Conservation (phyloP, 2,888 invertebrate genomes). For the Cerastis rubricosa region DNA sequence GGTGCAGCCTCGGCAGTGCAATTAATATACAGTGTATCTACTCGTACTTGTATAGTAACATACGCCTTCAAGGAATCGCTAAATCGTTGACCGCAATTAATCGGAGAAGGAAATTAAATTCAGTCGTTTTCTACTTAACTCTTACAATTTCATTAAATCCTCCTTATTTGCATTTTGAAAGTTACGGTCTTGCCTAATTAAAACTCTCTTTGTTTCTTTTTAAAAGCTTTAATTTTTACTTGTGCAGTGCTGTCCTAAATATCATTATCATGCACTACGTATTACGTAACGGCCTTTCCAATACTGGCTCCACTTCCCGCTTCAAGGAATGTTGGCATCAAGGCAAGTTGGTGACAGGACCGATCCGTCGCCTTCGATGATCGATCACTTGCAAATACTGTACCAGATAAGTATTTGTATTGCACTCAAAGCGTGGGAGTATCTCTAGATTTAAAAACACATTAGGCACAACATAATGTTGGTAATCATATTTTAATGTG, state of each 20-base stretch:
- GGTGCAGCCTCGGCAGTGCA: constrained; percentile 31
- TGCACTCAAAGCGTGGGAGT: constrained; percentile 62
- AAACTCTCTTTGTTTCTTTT: constrained; percentile 15
- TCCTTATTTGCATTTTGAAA: constrained; percentile 23
- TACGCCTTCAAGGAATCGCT: constrained; percentile 15
- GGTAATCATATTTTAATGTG: constrained; percentile 49
- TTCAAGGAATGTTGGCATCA: constrained; percentile 81
- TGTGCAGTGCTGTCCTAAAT: constrained; percentile 27
- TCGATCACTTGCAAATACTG: constrained; percentile 48
- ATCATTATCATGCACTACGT: constrained; percentile 22
- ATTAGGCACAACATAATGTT: constrained; percentile 31
- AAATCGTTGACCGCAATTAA: constrained; percentile 1
- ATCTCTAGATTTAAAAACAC: constrained; percentile 42
- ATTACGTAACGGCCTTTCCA: constrained; percentile 58
- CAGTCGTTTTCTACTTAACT: constrained; percentile 23
- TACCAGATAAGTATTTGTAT: constrained; percentile 35
- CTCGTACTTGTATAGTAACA: constrained; percentile 12
- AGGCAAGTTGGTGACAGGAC: constrained; percentile 81
- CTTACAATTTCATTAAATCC: constrained; percentile 12
- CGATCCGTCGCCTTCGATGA: constrained; percentile 57
- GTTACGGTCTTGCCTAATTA: constrained; percentile 16
- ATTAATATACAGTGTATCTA: constrained; percentile 14
- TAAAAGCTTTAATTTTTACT: constrained; percentile 16
- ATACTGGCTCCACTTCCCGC: constrained; percentile 77
- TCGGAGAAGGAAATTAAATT: not conserved